Conservation (phyloP, 2,113 vertebrate species). For the Lophochroa leadbeateri region DNA sequence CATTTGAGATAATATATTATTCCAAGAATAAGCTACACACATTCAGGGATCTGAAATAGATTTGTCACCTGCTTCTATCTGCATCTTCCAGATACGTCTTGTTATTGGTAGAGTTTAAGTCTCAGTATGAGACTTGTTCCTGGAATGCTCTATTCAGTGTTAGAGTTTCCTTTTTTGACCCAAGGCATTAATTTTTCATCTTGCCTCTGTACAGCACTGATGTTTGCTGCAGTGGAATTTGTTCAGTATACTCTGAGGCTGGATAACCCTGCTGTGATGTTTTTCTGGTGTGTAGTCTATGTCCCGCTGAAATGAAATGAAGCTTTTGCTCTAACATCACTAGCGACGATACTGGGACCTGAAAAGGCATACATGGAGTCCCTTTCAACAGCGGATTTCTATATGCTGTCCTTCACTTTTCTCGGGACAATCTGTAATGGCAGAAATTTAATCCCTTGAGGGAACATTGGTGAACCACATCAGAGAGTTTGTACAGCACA, state of each 20-base stretch:
- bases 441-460: not conserved
- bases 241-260: not conserved
- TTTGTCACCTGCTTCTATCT: not conserved
- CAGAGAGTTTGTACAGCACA: not conserved
- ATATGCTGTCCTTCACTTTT: not conserved
- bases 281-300: not conserved
- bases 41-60: not conserved
- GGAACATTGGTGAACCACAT: fast-evolving
- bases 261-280: not conserved
- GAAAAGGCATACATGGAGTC: not conserved
- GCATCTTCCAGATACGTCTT: not conserved
- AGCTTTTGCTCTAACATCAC: not conserved
- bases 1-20: not conserved
- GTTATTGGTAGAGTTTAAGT: not conserved
- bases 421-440: not conserved
- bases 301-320: not conserved
- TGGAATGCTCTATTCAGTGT: not conserved
- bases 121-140: not conserved
- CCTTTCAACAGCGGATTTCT: not conserved
- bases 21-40: not conserved
- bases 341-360: not conserved
- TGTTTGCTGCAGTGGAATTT: not conserved
- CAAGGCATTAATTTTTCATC: constrained; percentile 25
- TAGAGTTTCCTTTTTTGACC: not conserved
- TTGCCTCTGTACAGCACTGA: not conserved